Conservation (phyloP, 37 sponge, comb jelly and placozoan species). For the Amphimedon queenslandica region DNA sequence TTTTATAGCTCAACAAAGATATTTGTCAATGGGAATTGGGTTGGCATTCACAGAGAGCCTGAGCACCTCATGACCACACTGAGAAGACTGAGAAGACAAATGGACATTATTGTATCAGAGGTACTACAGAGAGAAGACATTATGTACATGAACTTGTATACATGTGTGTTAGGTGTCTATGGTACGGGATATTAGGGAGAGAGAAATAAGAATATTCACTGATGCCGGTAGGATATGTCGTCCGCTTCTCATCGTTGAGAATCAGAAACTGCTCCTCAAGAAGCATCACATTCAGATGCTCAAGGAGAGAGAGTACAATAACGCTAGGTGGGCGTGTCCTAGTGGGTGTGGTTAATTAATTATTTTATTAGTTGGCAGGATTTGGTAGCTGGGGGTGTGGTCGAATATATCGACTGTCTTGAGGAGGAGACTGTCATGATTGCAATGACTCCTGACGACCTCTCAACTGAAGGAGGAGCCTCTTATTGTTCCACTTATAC, state of each 20-base stretch:
- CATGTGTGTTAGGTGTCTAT: conserved; percentile 75
- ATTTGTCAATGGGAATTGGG: conserved; percentile 99
- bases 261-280: conserved; percentile 96
- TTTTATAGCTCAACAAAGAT: conserved; percentile 96
- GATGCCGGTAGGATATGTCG: conserved; percentile 98
- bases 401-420: conserved; percentile 98
- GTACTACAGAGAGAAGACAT: conserved; percentile 27
- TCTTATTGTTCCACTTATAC: conserved; percentile 98
- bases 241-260: conserved; percentile 98
- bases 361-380: conserved; percentile 87
- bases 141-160: background rate
- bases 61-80: conserved; percentile 98
- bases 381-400: conserved; percentile 92
- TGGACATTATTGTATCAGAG: conserved; percentile 99
- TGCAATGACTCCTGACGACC: conserved; percentile 97
- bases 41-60: conserved; percentile 96
- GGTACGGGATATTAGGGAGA: conserved; percentile 93
- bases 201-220: conserved; percentile 98
- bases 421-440: conserved; percentile 99
- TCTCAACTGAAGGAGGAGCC: conserved; percentile 48
- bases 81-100: conserved; percentile 94
- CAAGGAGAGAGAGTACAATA: conserved; percentile 94
- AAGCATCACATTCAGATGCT: conserved; percentile 92
- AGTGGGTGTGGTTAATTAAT: background rate
- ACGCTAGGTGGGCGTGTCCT: conserved; percentile 58